Evolutionary conservation across 2,888 invertebrate genomes (phyloP).

Genomic region (Scrobipalpa atriplicella): DNA sequence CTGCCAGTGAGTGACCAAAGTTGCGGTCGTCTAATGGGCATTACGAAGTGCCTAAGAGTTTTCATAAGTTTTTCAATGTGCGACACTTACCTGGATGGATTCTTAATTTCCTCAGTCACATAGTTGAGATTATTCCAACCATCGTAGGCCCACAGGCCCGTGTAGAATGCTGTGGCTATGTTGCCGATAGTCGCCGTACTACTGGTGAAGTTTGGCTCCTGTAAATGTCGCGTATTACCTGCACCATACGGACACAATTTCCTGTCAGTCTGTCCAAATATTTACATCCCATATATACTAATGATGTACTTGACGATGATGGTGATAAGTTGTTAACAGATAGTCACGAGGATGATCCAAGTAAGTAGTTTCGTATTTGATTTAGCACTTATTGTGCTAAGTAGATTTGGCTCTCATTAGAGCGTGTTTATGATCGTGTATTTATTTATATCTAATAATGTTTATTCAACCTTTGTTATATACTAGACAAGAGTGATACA

Average conservation of each 20-base stretch:
- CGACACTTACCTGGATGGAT: constrained; percentile 91
- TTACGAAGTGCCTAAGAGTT: no score
- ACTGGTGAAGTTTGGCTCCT: constrained; percentile 89
- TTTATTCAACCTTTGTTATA: no score
- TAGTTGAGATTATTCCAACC: constrained; percentile 99
- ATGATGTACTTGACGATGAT: constrained; percentile 21
- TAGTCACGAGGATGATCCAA: not conserved
- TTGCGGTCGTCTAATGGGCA: no score
- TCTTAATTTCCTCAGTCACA: constrained; percentile 99
- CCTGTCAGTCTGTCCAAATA: constrained; percentile 71
- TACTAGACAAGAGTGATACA: not conserved
- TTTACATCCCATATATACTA: constrained; percentile 55
- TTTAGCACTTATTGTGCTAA: not conserved
- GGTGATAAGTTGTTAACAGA: not conserved
- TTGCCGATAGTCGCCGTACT: constrained; percentile 88
- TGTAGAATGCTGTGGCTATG: constrained; percentile 97
- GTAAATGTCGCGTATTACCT: constrained; percentile 95
- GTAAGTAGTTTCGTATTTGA: not conserved
- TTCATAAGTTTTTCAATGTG: not conserved
- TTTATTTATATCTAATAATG: not conserved
- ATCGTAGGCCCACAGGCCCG: constrained; percentile 97
- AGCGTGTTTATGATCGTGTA: not conserved
- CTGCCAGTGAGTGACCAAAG: no score
- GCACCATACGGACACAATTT: constrained; percentile 80
- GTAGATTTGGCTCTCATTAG: not conserved